Conservation (phyloP, 2,797 vertebrate species). For the Mus caroli region DNA sequence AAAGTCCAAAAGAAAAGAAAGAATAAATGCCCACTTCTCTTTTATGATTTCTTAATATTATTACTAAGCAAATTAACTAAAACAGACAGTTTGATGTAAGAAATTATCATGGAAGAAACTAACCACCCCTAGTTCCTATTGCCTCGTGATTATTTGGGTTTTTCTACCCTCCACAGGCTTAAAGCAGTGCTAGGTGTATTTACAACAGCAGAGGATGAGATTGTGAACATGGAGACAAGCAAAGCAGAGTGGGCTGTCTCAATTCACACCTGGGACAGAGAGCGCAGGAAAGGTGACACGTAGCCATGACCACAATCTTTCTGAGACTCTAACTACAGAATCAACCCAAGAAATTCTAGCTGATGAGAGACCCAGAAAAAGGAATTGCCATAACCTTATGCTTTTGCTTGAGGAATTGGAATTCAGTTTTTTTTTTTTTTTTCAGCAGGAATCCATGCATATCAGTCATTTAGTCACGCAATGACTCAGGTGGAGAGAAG, state of each 20-base stretch:
- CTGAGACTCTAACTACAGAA: background rate
- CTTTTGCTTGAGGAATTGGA: background rate
- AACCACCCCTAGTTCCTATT: background rate
- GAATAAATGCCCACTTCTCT: background rate
- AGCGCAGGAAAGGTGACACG: background rate
- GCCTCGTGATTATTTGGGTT: fast-evolving
- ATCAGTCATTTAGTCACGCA: background rate
- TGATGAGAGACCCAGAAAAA: background rate
- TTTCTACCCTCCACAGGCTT: background rate
- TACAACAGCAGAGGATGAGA: background rate
- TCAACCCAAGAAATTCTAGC: background rate
- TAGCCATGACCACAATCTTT: background rate
- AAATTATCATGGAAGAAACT: background rate
- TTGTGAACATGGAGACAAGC: slow-evolving; percentile 9
- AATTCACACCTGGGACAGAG: background rate
- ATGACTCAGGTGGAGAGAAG: background rate
- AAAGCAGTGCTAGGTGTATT: background rate
- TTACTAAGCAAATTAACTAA: background rate
- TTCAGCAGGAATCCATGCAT: background rate
- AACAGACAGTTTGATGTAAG: background rate
- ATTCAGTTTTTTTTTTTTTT: background rate
- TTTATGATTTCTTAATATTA: background rate
- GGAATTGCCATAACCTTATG: background rate
- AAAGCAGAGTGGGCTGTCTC: background rate
- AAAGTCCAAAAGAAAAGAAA: background rate